Percentiles rank a stretch among this genome's conserved stretches.
These are phyloP conservation scores for Meandrina meandrites DNA, from an alignment of 92 coral and sea anemone species.

Conservation along the genomic window DNA sequence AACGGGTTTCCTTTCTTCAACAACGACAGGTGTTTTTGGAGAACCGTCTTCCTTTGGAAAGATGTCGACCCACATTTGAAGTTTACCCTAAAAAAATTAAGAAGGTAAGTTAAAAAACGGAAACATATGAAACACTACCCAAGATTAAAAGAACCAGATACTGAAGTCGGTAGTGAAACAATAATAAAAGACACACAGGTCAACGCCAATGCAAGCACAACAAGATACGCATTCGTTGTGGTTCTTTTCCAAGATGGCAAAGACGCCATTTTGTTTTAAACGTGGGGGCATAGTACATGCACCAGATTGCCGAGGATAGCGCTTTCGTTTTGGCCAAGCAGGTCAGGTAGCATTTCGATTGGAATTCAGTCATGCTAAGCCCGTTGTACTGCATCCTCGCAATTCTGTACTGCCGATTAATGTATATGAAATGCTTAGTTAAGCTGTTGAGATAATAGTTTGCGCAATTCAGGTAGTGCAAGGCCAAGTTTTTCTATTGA, in stretches of 20 bases:
- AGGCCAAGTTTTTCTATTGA: no score
- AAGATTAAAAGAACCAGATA: background rate
- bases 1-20: conserved; percentile 64
- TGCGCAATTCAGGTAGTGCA: no score
- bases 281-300: no score
- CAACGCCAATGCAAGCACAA: background rate
- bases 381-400: no score
- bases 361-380: no score
- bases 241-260: background rate
- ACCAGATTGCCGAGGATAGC: no score
- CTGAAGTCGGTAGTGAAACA: background rate
- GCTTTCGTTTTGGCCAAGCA: no score
- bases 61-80: conserved; percentile 89
- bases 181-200: background rate
- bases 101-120: background rate
- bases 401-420: no score
- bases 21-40: conserved; percentile 62
- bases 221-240: background rate
- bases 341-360: no score
- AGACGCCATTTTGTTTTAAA: background rate
- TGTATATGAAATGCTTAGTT: no score
- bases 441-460: no score
- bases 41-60: conserved; percentile 80
- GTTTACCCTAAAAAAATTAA: conserved; percentile 48
- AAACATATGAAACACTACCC: background rate